Evolutionary conservation across 2,113 vertebrate species (phyloP).

Genomic region (Cheirogaleus medius): DNA sequence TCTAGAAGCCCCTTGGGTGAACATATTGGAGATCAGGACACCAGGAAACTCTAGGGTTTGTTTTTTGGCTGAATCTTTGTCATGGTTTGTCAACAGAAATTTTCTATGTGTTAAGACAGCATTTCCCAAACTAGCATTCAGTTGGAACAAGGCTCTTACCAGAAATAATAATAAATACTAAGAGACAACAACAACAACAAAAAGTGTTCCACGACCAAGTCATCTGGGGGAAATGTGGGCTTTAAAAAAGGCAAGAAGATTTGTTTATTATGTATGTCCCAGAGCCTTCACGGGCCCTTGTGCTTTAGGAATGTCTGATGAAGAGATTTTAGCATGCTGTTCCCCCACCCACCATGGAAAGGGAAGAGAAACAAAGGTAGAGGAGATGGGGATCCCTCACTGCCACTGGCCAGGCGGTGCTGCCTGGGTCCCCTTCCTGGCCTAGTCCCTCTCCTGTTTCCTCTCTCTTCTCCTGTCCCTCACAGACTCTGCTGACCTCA

Average conservation of each 20-base stretch:
- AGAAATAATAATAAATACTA: not conserved
- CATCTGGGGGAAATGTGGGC: not conserved
- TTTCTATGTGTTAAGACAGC: not conserved
- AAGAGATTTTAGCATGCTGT: not conserved
- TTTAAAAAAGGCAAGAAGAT: not conserved
- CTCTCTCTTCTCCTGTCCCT: not conserved
- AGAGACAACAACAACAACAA: not conserved
- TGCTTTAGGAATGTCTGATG: not conserved
- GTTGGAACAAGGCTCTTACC: not conserved
- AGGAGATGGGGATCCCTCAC: not conserved
- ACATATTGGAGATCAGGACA: rapidly evolving
- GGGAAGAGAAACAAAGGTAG: too few species aligned
- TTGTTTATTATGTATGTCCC: not conserved
- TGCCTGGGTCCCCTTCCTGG: not conserved
- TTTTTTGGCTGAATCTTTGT: not conserved
- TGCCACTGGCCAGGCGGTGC: not conserved
- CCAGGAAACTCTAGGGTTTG: not conserved
- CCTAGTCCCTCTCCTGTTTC: not conserved
- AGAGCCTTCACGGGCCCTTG: not conserved
- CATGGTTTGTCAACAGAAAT: not conserved
- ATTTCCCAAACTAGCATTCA: not conserved
- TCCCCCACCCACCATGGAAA: not conserved
- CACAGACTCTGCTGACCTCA: not conserved
- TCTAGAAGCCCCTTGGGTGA: rapidly evolving
- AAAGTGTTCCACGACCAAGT: not conserved